phyloP scores from a whole-genome alignment of 2,797 vertebrate species.

The Hypotaenidia philippensis region DNA sequence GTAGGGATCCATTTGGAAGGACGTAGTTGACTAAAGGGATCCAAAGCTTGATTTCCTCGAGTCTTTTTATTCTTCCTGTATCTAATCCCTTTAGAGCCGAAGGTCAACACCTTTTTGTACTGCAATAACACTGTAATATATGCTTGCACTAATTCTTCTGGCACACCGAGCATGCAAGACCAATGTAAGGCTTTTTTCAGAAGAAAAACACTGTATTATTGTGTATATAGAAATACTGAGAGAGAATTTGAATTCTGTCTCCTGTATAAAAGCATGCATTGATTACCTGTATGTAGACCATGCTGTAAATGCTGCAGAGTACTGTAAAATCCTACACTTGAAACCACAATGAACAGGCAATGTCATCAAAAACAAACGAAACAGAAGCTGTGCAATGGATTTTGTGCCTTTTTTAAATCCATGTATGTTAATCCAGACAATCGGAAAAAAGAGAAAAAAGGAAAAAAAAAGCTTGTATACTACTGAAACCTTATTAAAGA shows the following conservation, averaged over 20 bases:
- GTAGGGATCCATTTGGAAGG: constrained; percentile 58
- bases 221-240: constrained; percentile 73
- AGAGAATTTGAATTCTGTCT: constrained; percentile 73
- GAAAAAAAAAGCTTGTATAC: constrained; percentile 88
- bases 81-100: constrained; percentile 55
- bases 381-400: constrained; percentile 89
- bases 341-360: constrained; percentile 87
- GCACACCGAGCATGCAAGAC: constrained; percentile 81
- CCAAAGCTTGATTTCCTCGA: constrained; percentile 76
- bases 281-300: constrained; percentile 81
- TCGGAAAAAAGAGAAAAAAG: constrained; percentile 68
- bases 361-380: constrained; percentile 82
- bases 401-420: constrained; percentile 97
- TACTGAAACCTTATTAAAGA: constrained; percentile 94
- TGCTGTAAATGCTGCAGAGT: constrained; percentile 88
- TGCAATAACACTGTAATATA: constrained; percentile 92
- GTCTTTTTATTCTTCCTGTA: constrained; percentile 72
- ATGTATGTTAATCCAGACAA: constrained; percentile 97
- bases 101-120: constrained; percentile 82
- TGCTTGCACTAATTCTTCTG: constrained; percentile 90
- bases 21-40: constrained; percentile 58
- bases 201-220: constrained; percentile 77
- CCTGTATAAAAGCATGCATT: constrained; percentile 89
- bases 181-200: constrained; percentile 72
- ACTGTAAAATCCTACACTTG: constrained; percentile 94